Base-by-base conservation (phyloP, 1,140 invertebrate genomes). In the Meteorus sp. region DNA sequence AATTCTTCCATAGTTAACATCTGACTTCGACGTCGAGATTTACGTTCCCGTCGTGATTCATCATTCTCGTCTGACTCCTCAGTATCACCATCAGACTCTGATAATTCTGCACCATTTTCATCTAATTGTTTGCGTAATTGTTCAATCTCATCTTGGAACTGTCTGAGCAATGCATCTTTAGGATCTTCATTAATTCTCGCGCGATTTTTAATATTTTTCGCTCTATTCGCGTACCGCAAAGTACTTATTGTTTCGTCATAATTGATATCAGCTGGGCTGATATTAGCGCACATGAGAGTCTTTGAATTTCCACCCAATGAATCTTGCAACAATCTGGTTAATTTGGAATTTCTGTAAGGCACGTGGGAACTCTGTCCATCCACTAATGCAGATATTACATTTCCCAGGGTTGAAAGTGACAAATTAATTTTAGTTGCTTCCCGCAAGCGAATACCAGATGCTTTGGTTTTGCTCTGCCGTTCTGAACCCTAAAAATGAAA, bases 181-280 rank as follows among this genome's bases (percentile, higher is more conserved):
- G 97, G 95, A 81, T 99, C 97, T 75, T 98, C 96, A 77, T 99
- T 99, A 54, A 99, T 90, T 64, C 90, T 88, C 45, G 95, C 96
- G 65, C 90, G 88, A 78, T 99, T 99, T 73, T 95, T 92, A 58
- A 99, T 99, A 71, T 93, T 96, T 79, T 99, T 99, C 1, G 97
- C 96, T 52, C 97, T 84, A 81, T 94, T 96, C 1, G 97, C 97
- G 81, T 99, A 99, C 11, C 98, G 83, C 39, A 99, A 81, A 0
- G 97, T 98, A 70, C 94, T 98, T 41, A 99, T 92, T 0, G 95
- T 96, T 79, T 99, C 97, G 71, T 99, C 96, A 74, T 96, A 98
- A 81, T 99, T 99, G 58, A 91, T 90, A 66, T 95, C 93, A 7
- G 96, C 94, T 29, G 97, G 97, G 19, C 96, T 96, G 37, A 98